Conservation (phyloP, 1,140 invertebrate species). For the Meloidogyne exigua region DNA sequence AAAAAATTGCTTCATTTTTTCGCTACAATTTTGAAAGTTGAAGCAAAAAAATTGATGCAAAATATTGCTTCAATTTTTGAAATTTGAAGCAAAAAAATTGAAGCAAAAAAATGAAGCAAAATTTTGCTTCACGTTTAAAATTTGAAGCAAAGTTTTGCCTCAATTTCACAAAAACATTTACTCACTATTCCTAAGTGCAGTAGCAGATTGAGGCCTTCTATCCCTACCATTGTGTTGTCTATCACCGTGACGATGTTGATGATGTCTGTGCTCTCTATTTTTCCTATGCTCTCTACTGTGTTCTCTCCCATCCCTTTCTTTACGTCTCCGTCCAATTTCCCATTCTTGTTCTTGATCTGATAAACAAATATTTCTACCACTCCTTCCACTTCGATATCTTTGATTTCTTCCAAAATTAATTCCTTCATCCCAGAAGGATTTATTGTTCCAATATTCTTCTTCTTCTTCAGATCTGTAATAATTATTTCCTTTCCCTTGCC, state of each 20-base stretch:
- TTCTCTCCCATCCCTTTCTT: constrained; percentile 9
- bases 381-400: not conserved
- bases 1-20: too few species aligned
- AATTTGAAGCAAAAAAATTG: not conserved
- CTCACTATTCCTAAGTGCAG: constrained; percentile 42
- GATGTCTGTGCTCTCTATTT: constrained; percentile 14
- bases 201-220: constrained; percentile 43
- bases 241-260: constrained; percentile 25
- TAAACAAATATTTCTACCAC: constrained; percentile 37
- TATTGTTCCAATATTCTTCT: too few species aligned
- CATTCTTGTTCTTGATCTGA: constrained; percentile 38
- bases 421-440: constrained; percentile 3
- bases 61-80: not conserved
- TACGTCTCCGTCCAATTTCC: constrained; percentile 13
- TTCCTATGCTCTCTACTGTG: constrained; percentile 13
- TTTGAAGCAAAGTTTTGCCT: not conserved
- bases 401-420: constrained; percentile 11
- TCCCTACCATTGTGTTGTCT: constrained; percentile 9
- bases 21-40: not conserved
- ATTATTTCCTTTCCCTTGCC: constrained; percentile 5
- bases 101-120: too few species aligned
- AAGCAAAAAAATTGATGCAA: not conserved
- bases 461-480: not conserved
- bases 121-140: not conserved
- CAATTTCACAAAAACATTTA: not conserved